Conservation (phyloP, 2,888 invertebrate genomes). For the Ceraclea dissimilis region DNA sequence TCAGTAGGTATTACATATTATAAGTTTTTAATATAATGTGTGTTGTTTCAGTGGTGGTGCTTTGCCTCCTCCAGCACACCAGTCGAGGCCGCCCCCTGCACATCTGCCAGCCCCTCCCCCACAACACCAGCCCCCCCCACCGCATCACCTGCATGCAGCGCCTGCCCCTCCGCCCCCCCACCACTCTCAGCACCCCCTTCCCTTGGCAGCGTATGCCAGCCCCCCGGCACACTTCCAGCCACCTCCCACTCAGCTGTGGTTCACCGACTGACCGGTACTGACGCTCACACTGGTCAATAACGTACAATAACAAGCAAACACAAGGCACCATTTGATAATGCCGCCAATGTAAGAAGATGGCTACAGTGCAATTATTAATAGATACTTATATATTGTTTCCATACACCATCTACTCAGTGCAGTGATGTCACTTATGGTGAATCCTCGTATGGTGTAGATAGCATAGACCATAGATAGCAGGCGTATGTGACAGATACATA, state of each 20-base stretch:
- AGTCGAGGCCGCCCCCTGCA: conserved; percentile 62
- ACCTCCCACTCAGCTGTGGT: conserved; percentile 52
- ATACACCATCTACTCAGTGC: too few species aligned
- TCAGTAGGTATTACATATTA: too few species aligned
- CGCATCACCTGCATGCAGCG: conserved; percentile 42
- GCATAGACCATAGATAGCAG: too few species aligned
- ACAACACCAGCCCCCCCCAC: conserved; percentile 63
- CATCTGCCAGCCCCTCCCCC: conserved; percentile 61
- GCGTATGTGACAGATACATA: too few species aligned
- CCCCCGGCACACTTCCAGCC: conserved; percentile 32
- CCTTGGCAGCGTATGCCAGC: conserved; percentile 62
- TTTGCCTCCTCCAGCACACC: conserved; percentile 77
- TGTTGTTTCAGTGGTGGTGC: conserved; percentile 15
- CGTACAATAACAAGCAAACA: not conserved
- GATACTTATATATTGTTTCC: too few species aligned
- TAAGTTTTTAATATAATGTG: too few species aligned
- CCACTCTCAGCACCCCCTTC: conserved; percentile 58
- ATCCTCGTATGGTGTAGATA: too few species aligned
- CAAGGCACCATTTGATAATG: not conserved
- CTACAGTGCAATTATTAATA: too few species aligned
- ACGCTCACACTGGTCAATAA: conserved; percentile 13
- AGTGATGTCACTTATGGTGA: too few species aligned
- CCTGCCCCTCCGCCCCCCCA: conserved; percentile 41
- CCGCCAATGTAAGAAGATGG: not conserved
- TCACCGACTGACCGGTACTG: conserved; percentile 54